Conservation (phyloP, 2,113 vertebrate species). For the Rhadina sibilatrix region DNA sequence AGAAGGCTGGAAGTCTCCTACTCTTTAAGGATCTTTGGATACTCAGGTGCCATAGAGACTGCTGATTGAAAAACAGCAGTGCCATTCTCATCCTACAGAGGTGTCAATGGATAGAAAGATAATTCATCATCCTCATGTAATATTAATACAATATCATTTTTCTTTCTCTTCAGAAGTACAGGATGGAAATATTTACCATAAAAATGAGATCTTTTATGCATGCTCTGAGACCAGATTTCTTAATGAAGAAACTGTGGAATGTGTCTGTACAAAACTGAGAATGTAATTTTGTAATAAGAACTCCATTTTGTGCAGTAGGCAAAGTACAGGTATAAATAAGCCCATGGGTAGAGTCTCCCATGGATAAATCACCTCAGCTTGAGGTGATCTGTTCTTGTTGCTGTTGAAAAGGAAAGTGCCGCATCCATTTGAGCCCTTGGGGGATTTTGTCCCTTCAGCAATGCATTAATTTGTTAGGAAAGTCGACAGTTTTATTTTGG, state of each 20-base stretch:
- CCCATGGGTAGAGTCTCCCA: neutral
- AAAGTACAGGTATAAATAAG: neutral
- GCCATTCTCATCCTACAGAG: neutral
- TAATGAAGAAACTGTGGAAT: neutral
- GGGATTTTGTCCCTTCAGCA: neutral
- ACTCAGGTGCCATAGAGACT: neutral
- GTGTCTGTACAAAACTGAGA: neutral
- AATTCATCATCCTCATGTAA: neutral
- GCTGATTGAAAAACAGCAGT: neutral
- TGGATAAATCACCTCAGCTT: neutral
- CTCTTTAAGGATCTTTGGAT: neutral
- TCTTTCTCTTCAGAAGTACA: neutral
- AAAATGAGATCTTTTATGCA: neutral
- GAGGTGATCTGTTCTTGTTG: neutral
- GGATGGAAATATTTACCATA: neutral
- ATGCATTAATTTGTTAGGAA: neutral
- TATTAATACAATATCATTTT: neutral
- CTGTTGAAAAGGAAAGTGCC: neutral
- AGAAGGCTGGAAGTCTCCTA: neutral
- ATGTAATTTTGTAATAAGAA: neutral
- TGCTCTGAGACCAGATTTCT: neutral
- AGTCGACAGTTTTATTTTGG: neutral
- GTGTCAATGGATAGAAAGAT: constrained; percentile 1
- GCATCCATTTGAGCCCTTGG: neutral
- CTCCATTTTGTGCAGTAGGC: neutral